Conservation (phyloP, 2,888 invertebrate species). For the Melipona bicolor region DNA sequence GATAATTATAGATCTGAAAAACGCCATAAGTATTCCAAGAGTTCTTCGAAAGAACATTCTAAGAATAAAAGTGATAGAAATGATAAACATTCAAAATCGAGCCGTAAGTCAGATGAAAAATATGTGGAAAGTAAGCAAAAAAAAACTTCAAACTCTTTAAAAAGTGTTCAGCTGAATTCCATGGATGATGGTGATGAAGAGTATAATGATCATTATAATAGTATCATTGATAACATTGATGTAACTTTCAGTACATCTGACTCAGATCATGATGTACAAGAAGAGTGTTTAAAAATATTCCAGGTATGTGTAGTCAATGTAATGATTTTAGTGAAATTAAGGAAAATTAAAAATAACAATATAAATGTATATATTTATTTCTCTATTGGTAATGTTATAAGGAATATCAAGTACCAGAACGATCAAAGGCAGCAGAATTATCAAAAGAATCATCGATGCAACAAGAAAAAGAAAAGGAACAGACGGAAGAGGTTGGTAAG, state of each 20-base stretch:
- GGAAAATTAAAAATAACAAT: background rate
- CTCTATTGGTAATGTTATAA: slow-evolving; percentile 45
- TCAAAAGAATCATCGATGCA: slow-evolving; percentile 62
- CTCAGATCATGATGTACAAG: slow-evolving; percentile 89
- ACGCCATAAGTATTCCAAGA: slow-evolving; percentile 74
- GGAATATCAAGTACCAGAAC: slow-evolving; percentile 81
- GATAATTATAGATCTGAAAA: slow-evolving; percentile 70
- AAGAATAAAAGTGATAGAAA: slow-evolving; percentile 40
- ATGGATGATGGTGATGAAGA: slow-evolving; percentile 6
- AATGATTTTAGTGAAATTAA: background rate
- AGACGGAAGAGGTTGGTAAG: slow-evolving; percentile 84
- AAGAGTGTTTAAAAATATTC: slow-evolving; percentile 94
- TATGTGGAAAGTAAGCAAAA: slow-evolving; percentile 70
- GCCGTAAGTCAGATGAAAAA: slow-evolving; percentile 72
- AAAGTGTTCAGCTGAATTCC: slow-evolving; percentile 58
- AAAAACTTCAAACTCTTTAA: slow-evolving; percentile 68
- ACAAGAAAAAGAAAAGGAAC: slow-evolving; percentile 55
- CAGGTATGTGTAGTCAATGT: slow-evolving; percentile 85
- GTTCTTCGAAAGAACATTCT: slow-evolving; percentile 76
- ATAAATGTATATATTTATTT: background rate
- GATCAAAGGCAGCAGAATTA: slow-evolving; percentile 70
- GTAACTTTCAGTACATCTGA: slow-evolving; percentile 85
- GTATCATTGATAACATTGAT: slow-evolving; percentile 52
- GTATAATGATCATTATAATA: background rate
- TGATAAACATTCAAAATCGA: slow-evolving; percentile 66